Conservation (phyloP, 1,140 invertebrate species). For the Hycleus phaleratus region DNA sequence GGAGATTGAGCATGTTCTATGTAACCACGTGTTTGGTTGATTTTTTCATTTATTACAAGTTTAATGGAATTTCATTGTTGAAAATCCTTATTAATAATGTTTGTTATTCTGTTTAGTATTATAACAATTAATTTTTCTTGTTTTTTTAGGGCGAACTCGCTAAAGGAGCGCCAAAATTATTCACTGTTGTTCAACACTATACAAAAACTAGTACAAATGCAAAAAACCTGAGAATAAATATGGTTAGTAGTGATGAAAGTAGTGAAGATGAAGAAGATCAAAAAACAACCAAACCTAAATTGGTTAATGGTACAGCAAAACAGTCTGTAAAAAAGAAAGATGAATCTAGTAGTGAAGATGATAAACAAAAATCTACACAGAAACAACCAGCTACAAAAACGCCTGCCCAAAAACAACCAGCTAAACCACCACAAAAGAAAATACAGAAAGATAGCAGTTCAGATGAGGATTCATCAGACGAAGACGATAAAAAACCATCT, state of each 20-base stretch:
- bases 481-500: conserved; percentile 12
- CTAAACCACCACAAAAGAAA: conserved; percentile 20
- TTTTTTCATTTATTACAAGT: background rate
- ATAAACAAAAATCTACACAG: conserved; percentile 6
- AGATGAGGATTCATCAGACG: conserved; percentile 24
- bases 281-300: conserved; percentile 12
- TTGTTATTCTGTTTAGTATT: conserved; percentile 15
- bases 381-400: conserved; percentile 16
- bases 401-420: conserved; percentile 13
- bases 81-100: conserved; percentile 3
- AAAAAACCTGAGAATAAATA: conserved; percentile 21
- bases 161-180: conserved; percentile 22
- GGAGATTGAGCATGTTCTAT: conserved; percentile 1
- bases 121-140: background rate
- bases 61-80: conserved; percentile 6
- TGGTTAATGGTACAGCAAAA: conserved; percentile 22
- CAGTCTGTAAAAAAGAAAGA: conserved; percentile 18
- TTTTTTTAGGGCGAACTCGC: background rate
- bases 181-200: conserved; percentile 24
- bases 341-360: conserved; percentile 29
- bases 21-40: conserved; percentile 5
- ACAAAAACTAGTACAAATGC: conserved; percentile 22
- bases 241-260: conserved; percentile 23
- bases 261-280: conserved; percentile 28
- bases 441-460: conserved; percentile 4